These are phyloP conservation scores for Bergia puertoricense DNA, from an alignment of 92 coral and sea anemone genomes.

Conservation along the genomic window DNA sequence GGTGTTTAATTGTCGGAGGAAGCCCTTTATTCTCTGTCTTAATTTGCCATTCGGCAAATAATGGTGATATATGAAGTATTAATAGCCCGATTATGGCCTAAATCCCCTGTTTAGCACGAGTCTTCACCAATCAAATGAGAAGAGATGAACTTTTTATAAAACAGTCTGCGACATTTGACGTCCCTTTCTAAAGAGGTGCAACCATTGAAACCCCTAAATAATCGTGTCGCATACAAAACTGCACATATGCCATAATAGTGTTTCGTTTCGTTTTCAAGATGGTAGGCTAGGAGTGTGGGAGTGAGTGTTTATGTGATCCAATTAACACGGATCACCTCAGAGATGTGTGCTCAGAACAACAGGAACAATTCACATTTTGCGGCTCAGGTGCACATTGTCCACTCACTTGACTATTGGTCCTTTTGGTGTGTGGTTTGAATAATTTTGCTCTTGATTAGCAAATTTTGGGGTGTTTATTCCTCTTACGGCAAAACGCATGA, in stretches of 20 bases:
- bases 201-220: background rate
- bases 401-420: conserved; percentile 22
- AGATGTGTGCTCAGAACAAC: background rate
- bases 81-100: conserved; percentile 23
- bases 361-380: background rate
- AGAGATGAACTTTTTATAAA: background rate
- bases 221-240: background rate
- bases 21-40: background rate
- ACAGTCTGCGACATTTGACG: conserved; percentile 21
- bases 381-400: background rate
- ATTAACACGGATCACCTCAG: background rate
- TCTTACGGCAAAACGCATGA: background rate
- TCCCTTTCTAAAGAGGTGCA: background rate
- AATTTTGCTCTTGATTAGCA: background rate
- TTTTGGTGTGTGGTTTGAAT: conserved; percentile 18
- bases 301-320: conserved; percentile 34
- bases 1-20: background rate
- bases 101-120: conserved; percentile 3
- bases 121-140: conserved; percentile 10
- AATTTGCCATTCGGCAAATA: background rate
- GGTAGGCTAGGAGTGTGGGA: background rate
- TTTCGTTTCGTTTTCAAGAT: background rate
- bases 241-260: background rate
- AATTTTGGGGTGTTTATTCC: background rate
- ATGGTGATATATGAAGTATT: conserved; percentile 1